Evolutionary conservation across 2,797 vertebrate genomes (phyloP).

Genomic region (Chelmon rostratus): DNA sequence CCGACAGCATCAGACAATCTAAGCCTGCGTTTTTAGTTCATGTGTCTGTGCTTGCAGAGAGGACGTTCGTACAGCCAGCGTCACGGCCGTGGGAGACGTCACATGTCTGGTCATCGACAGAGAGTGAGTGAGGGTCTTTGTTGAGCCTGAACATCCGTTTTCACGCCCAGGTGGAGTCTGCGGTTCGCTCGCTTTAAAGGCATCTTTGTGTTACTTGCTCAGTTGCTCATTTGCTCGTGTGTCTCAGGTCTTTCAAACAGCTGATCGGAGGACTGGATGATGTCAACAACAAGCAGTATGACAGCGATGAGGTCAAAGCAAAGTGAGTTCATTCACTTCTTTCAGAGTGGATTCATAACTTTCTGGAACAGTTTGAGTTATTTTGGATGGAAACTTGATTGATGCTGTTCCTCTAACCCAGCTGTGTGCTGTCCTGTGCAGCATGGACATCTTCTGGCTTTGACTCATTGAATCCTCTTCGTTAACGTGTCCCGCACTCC

Average conservation of each 20-base stretch:
- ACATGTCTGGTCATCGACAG: constrained; percentile 95
- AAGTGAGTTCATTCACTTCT: constrained; percentile 64
- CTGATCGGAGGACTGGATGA: constrained; percentile 81
- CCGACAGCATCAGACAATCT: no score
- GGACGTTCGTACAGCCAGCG: constrained; percentile 93
- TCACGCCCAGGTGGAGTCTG: not conserved
- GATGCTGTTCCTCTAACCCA: not conserved
- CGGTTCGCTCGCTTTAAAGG: not conserved
- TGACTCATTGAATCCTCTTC: not conserved
- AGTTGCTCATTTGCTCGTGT: not conserved
- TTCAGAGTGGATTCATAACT: no score
- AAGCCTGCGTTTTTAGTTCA: not conserved
- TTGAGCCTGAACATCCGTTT: not conserved
- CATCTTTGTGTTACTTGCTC: constrained; percentile 2
- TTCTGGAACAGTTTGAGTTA: no score
- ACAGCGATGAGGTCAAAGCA: constrained; percentile 72
- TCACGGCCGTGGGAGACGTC: constrained; percentile 92
- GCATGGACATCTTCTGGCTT: not conserved
- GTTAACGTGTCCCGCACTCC: not conserved
- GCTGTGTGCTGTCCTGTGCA: not conserved
- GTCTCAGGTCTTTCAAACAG: constrained; percentile 80
- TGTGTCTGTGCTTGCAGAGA: constrained; percentile 80
- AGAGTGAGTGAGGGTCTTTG: constrained; percentile 88
- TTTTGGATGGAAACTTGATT: not conserved
- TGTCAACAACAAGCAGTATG: constrained; percentile 67